Evolutionary conservation across 2,888 invertebrate genomes (phyloP).

Genomic region (Capitulum mitella): DNA sequence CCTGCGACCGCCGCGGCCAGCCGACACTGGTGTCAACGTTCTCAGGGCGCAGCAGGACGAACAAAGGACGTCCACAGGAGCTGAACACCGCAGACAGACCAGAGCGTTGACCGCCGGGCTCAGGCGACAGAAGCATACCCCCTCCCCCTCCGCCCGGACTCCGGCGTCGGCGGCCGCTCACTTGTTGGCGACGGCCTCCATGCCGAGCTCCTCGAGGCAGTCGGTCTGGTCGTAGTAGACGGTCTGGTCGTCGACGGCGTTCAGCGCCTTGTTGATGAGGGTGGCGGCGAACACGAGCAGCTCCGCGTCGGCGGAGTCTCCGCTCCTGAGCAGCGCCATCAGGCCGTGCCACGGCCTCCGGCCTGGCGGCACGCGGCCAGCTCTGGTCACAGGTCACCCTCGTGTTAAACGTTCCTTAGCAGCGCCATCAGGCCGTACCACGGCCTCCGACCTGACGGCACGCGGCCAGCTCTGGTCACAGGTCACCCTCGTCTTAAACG

Average conservation of each 20-base stretch:
- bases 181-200: slow-evolving; percentile 75
- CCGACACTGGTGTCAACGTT: too few species aligned
- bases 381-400: background rate
- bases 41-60: too few species aligned
- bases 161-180: slow-evolving; percentile 35
- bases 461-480: slow-evolving; percentile 4
- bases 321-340: slow-evolving; percentile 34
- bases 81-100: too few species aligned
- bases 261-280: slow-evolving; percentile 87
- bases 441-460: slow-evolving; percentile 29
- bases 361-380: slow-evolving; percentile 25
- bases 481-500: too few species aligned
- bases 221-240: slow-evolving; percentile 97
- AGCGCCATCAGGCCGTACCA: slow-evolving; percentile 10
- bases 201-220: slow-evolving; percentile 85
- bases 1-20: too few species aligned
- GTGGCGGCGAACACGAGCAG: slow-evolving; percentile 92
- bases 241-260: slow-evolving; percentile 88
- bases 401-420: background rate
- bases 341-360: slow-evolving; percentile 27
- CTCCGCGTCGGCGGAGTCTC: slow-evolving; percentile 73
- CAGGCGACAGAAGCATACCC: too few species aligned
- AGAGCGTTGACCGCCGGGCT: too few species aligned
- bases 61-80: too few species aligned
- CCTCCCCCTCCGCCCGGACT: too few species aligned